These are phyloP conservation scores for Phenganax marumi DNA, from an alignment of 92 coral and sea anemone genomes.

Conservation along the genomic window DNA sequence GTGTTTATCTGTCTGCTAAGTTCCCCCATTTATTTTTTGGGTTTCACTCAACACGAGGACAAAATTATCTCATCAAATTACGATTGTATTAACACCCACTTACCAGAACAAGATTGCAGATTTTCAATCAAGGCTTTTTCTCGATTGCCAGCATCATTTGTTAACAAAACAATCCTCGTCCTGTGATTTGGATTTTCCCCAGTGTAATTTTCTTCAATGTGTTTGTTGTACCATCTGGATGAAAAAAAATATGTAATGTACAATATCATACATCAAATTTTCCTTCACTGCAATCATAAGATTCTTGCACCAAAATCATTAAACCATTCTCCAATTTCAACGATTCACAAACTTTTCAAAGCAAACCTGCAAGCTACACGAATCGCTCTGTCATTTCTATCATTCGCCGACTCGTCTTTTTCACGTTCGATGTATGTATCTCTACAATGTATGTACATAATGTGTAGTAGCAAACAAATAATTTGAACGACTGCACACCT, in stretches of 20 bases:
- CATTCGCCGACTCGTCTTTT: constrained; percentile 85
- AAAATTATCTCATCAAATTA: background rate
- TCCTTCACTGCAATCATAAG: too few species aligned
- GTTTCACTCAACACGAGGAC: too few species aligned
- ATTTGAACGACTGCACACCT: too few species aligned
- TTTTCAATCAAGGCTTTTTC: constrained; percentile 75
- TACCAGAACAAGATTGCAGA: constrained; percentile 70
- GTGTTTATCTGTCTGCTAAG: background rate
- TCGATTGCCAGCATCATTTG: constrained; percentile 81
- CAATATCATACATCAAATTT: background rate
- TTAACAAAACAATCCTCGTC: constrained; percentile 66
- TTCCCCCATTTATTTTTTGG: background rate
- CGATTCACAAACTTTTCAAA: background rate
- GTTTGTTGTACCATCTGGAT: constrained; percentile 85
- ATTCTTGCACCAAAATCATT: too few species aligned
- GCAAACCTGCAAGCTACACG: constrained; percentile 80
- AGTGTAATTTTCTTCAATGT: constrained; percentile 65
- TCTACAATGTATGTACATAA: constrained; percentile 16
- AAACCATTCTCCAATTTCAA: too few species aligned
- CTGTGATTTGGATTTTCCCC: constrained; percentile 48
- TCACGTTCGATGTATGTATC: constrained; percentile 83
- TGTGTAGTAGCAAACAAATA: too few species aligned
- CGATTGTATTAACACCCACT: background rate
- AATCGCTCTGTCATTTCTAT: constrained; percentile 95
- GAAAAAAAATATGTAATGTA: background rate